Base-by-base conservation (phyloP, 2,888 invertebrate species). In the Acleris sparsana region DNA sequence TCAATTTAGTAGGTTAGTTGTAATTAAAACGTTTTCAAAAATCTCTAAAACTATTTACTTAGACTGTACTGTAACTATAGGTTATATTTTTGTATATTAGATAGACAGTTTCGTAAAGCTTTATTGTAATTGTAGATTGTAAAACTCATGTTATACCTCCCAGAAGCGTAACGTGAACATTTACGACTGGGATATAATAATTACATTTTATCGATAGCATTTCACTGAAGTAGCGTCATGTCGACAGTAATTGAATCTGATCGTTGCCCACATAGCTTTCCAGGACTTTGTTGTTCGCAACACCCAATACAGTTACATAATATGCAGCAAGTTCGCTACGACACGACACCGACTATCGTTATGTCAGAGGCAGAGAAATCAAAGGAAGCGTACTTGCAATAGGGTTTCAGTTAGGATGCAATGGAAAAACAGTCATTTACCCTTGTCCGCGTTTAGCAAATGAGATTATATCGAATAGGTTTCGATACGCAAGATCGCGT, bases 191-290 rank as follows among this genome's bases (percentile, higher is more conserved):
- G 6, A n/a, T 48, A 39, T 49, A 48, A 48, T 39, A 49, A 48
- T 49, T 55, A 56, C 69, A 48, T 55, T 67, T 51, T 68, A 67
- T 61, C 64, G 62, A 72, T 67, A 71, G 74, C 72, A 73, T 75
- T 78, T 75, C 56, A 43, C 58, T 59, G 56, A 52, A 59, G 61
- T 53, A 56, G 33, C 51, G 56, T 68, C 77, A 71, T 83, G 82
- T 82, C 71, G 72, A 62, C 72, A 66, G 59, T 83, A 80, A 85
- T 85, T 82, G 79, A 79, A 83, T 75, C 63, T 77, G 78, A 77
- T 70, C 73, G 77, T 78, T 79, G 78, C 62, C 60, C 62, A 56
- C 17, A 29, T 29, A 29, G 20, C 39, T 39, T 51, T 39, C 22
- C 18, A 33, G 7, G 18, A 16, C 43, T 9, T 16, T 29, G 6